phyloP scores from a whole-genome alignment of 2,113 vertebrate species.

The Progne subis region DNA sequence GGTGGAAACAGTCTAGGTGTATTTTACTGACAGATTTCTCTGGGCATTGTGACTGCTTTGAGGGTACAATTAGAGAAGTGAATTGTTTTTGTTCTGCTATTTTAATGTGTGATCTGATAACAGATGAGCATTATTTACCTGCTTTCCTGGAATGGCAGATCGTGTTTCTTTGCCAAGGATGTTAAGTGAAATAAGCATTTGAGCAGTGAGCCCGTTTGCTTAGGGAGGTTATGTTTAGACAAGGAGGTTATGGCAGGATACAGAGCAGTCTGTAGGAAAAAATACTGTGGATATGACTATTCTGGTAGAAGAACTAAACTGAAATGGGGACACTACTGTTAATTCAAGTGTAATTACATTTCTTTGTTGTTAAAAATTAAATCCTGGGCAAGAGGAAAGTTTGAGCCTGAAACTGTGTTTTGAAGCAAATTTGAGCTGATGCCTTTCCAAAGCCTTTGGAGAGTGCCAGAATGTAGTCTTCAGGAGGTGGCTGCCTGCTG shows the following conservation, averaged over 20 bases:
- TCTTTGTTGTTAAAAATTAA: slow-evolving; percentile 23
- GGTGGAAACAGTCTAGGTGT: neutral
- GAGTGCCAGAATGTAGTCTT: neutral
- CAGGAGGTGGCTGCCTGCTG: neutral
- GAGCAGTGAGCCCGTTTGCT: neutral
- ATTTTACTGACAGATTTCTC: neutral
- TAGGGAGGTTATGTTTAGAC: neutral
- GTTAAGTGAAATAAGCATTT: neutral
- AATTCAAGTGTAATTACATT: slow-evolving; percentile 34
- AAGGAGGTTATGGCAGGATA: slow-evolving; percentile 22
- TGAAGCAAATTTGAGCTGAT: neutral
- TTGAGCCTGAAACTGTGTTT: neutral
- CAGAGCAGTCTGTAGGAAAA: neutral
- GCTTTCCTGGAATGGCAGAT: neutral
- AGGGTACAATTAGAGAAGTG: neutral
- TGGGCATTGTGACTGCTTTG: neutral
- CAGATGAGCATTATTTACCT: neutral
- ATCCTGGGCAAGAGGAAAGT: neutral
- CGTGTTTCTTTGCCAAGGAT: neutral
- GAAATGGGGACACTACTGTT: slow-evolving; percentile 4
- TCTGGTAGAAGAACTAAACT: neutral
- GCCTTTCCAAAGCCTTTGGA: neutral
- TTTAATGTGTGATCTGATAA: neutral
- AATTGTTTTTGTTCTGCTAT: neutral
- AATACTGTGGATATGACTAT: neutral